These are phyloP conservation scores for Anser cygnoides DNA, from an alignment of 2,113 vertebrate genomes.

Conservation along the genomic window DNA sequence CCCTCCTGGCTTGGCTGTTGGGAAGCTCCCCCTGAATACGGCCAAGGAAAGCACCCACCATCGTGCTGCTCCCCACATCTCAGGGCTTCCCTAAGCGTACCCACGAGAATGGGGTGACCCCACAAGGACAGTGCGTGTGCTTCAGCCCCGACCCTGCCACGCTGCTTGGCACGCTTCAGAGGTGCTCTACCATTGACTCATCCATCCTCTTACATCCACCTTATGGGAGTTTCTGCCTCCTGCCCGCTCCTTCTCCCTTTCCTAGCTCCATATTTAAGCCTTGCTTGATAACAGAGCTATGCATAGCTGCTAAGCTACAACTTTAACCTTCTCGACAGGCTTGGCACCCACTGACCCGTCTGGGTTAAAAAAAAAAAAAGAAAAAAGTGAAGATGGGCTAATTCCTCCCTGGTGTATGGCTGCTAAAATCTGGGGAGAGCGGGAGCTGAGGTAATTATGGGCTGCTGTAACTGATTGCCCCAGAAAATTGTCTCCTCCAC, in stretches of 20 bases:
- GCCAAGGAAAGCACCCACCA: neutral
- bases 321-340: neutral
- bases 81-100: neutral
- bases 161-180: neutral
- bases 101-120: neutral
- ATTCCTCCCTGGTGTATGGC: neutral
- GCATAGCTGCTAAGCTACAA: neutral
- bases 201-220: neutral
- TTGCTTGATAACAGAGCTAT: neutral
- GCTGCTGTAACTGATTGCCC: neutral
- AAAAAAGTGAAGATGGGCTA: neutral
- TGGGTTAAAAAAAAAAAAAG: neutral
- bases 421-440: neutral
- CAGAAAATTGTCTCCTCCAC: neutral
- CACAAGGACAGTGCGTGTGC: neutral
- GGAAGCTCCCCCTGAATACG: neutral
- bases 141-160: neutral
- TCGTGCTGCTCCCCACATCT: neutral
- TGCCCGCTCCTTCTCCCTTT: neutral
- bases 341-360: neutral
- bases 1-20: rapidly evolving
- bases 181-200: neutral
- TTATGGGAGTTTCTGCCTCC: neutral
- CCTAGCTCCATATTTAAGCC: neutral
- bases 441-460: neutral